Conservation (phyloP, 2,797 vertebrate genomes). For the Eurystomus glaucurus region DNA sequence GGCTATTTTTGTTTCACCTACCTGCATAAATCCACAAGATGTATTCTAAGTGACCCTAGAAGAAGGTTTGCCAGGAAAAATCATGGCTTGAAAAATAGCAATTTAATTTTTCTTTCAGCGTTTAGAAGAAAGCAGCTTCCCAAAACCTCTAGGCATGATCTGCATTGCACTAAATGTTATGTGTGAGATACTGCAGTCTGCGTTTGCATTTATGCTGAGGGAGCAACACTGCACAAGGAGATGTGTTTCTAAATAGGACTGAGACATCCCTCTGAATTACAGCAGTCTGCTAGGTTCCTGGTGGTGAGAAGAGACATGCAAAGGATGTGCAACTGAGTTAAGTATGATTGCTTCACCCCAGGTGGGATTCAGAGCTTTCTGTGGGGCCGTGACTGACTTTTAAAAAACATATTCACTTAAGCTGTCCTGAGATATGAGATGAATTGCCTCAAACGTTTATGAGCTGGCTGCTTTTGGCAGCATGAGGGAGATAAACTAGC, state of each 20-base stretch:
- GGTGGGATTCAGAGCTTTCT: constrained; percentile 39
- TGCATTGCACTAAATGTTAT: neutral
- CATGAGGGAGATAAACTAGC: neutral
- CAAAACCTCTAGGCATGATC: neutral
- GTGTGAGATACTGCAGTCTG: constrained; percentile 26
- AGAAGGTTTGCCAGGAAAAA: neutral
- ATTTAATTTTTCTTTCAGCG: neutral
- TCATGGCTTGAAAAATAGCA: neutral
- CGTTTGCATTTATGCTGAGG: constrained; percentile 62
- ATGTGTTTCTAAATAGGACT: constrained; percentile 47
- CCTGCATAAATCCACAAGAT: neutral
- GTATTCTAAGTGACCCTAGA: neutral
- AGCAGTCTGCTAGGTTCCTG: neutral
- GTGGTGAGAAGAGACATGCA: constrained; percentile 10
- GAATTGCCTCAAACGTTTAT: neutral
- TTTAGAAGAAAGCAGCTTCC: neutral
- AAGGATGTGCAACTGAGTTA: constrained; percentile 21
- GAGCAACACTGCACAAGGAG: neutral
- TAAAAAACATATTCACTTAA: rapidly evolving
- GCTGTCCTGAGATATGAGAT: neutral
- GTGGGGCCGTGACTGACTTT: neutral
- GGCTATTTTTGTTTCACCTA: neutral
- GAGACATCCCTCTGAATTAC: constrained; percentile 9
- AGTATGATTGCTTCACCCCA: neutral
- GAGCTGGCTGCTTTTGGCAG: neutral